phyloP scores from a whole-genome alignment of 2,888 invertebrate species.

The Zaprionus bogoriensis region DNA sequence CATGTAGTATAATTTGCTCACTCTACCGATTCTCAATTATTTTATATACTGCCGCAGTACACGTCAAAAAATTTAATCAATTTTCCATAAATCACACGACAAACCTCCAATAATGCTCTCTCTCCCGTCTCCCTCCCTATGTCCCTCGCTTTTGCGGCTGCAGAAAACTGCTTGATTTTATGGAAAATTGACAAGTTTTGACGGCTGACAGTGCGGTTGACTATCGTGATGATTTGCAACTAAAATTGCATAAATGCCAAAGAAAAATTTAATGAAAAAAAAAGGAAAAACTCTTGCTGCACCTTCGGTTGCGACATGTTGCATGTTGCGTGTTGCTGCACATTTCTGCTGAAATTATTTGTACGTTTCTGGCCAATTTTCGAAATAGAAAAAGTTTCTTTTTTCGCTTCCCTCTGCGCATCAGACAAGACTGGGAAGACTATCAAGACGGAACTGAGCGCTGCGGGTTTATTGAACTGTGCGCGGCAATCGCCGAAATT shows the following conservation, averaged over 20 bases:
- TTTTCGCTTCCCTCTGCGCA: conserved; percentile 18
- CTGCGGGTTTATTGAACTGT: conserved; percentile 64
- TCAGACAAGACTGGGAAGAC: conserved; percentile 53
- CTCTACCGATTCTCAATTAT: background rate
- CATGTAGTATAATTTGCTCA: background rate
- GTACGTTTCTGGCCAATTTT: conserved; percentile 65
- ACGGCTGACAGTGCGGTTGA: conserved; percentile 68
- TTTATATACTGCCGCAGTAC: background rate
- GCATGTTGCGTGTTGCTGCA: conserved; percentile 60
- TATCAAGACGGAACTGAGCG: conserved; percentile 21
- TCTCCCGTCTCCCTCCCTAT: background rate
- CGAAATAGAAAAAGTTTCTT: conserved; percentile 67
- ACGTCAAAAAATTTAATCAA: conserved; percentile 57
- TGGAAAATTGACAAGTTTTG: conserved; percentile 78
- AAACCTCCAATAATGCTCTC: conserved; percentile 31
- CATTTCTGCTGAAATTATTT: conserved; percentile 61
- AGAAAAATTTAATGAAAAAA: conserved; percentile 54
- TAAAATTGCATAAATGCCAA: conserved; percentile 47
- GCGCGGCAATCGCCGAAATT: conserved; percentile 41
- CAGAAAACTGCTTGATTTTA: conserved; percentile 70
- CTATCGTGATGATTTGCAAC: conserved; percentile 48
- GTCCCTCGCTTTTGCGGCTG: conserved; percentile 31
- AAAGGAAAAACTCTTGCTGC: background rate
- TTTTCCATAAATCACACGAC: conserved; percentile 64
- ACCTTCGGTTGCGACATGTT: conserved; percentile 28